Evolutionary conservation across 2,888 invertebrate species (phyloP), one percentile per base, ranked within the genome.

Genomic region (Cheiracanthium punctorium): DNA sequence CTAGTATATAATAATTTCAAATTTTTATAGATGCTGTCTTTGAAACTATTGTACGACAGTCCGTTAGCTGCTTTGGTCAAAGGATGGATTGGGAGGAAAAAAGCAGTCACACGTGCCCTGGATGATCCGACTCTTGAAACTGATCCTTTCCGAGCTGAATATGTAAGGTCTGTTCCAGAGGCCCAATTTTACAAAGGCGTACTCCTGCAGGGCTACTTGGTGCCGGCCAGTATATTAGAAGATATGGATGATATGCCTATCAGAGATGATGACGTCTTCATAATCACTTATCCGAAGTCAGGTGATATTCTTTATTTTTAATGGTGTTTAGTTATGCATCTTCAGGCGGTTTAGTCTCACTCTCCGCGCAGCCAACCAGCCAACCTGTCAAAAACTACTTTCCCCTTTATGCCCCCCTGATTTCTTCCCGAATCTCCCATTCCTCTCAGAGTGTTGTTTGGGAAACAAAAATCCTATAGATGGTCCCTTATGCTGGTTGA

Each of bases 271-370:
- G 97, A 97, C 91, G 94, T 96, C 0, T 96, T 97, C 95, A 93
- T 97, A 91, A 94, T 96, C 64, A 97, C 97, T 10, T 97, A 95
- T 93, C 97, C 97, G 0, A 94, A 97, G 90, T 96, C 97, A 90
- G 97, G 97, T 96, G 91, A 58, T 17, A 37, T 37, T n/a, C n/a
- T n/a, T n/a, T n/a, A 10, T 12, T 37, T 37, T 37, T 37, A 10
- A 37, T 37, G 5, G 5, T 37, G 37, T 12, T 8, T 8, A 37
- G 5, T 37, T 37, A n/a, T n/a, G n/a, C n/a, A n/a, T n/a, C n/a
- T n/a, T n/a, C n/a, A n/a, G n/a, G n/a, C n/a, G n/a, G n/a, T n/a
- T n/a, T n/a, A n/a, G n/a, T n/a, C n/a, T n/a, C n/a, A n/a, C n/a
- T n/a, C n/a, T n/a, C n/a, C n/a, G n/a, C n/a, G n/a, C n/a, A n/a